These are phyloP conservation scores for Tenthredo livida DNA, from an alignment of 2,888 invertebrate genomes.

Conservation along the genomic window DNA sequence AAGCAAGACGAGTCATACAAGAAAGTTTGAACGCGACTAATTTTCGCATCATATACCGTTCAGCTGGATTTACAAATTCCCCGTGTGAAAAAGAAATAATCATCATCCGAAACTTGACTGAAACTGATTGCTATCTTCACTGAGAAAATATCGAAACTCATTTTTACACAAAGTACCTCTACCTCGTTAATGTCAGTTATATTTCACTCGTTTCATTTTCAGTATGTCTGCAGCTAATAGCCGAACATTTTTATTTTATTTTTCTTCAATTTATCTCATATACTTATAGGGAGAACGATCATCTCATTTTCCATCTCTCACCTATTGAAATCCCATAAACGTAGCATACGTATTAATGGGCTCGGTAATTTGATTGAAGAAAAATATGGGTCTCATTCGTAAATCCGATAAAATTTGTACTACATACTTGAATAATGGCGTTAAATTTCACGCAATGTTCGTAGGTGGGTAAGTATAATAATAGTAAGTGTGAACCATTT, in stretches of 20 bases:
- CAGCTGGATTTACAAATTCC: background rate
- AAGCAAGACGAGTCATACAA: background rate
- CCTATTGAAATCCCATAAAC: background rate
- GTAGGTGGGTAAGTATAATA: background rate
- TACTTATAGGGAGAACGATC: background rate
- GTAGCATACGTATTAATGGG: background rate
- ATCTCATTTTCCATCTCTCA: background rate
- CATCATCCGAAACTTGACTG: background rate
- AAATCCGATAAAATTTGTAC: background rate
- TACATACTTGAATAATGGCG: background rate
- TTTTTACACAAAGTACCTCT: background rate
- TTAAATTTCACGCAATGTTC: background rate
- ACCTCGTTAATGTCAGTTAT: slow-evolving; percentile 8
- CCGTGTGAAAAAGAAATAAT: background rate
- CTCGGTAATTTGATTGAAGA: background rate
- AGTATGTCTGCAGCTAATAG: slow-evolving; percentile 2
- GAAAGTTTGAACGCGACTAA: background rate
- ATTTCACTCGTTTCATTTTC: slow-evolving; percentile 20
- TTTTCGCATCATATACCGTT: background rate
- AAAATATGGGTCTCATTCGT: background rate
- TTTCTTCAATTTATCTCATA: background rate
- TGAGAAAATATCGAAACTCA: background rate
- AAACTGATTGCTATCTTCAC: background rate
- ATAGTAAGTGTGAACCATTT: background rate
- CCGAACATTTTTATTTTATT: background rate